A percentile compares a stretch with the other conserved stretches of the same genome.
Evolutionary conservation across 2,797 vertebrate genomes (phyloP).

Genomic region (Neostethus bicornis): DNA sequence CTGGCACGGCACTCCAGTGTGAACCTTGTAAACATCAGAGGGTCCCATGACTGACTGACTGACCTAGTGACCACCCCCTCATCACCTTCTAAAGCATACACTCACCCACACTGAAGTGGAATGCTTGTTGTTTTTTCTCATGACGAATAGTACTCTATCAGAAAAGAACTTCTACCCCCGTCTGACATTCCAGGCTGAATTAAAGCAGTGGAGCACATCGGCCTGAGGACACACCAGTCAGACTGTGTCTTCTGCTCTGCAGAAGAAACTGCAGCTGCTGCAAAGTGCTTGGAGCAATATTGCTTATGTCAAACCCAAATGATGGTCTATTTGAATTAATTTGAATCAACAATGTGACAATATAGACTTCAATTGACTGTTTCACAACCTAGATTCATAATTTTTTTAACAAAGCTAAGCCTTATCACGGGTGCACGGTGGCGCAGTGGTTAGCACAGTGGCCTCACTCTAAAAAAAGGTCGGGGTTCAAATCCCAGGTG

Average conservation of each 20-base stretch:
- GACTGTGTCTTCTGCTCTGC: not conserved
- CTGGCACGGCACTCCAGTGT: slow-evolving; percentile 43
- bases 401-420: too few relatives aligned
- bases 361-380: too few relatives aligned
- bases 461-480: too few relatives aligned
- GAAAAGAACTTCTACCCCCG: slow-evolving; percentile 19
- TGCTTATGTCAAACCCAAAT: too few relatives aligned
- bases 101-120: slow-evolving; percentile 26
- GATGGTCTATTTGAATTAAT: not conserved
- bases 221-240: not conserved
- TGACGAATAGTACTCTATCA: slow-evolving; percentile 36
- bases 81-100: not conserved
- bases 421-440: too few relatives aligned
- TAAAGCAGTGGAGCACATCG: slow-evolving; percentile 31
- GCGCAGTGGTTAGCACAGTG: too few relatives aligned
- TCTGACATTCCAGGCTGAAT: slow-evolving; percentile 56
- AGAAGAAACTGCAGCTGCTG: not conserved
- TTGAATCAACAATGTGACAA: too few relatives aligned
- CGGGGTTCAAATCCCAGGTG: too few relatives aligned
- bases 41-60: slow-evolving; percentile 70
- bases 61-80: slow-evolving; percentile 50
- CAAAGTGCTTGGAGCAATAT: too few relatives aligned
- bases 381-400: too few relatives aligned
- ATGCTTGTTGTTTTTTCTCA: slow-evolving; percentile 32
- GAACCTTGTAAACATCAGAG: slow-evolving; percentile 48